Conservation (phyloP, 2,113 vertebrate species). For the Neoarius graeffei region DNA sequence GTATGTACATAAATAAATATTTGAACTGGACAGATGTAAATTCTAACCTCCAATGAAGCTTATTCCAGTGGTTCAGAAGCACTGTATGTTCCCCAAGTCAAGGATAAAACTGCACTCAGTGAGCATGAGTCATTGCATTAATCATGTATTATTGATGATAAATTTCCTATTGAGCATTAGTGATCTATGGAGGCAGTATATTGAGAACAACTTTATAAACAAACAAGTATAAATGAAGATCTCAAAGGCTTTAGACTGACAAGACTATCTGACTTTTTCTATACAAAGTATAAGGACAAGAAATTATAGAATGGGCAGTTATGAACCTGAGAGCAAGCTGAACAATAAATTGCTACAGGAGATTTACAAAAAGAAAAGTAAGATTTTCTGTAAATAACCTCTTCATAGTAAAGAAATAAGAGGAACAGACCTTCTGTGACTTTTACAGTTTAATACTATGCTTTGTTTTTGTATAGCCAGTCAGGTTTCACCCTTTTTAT, state of each 20-base stretch:
- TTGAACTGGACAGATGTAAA: not conserved
- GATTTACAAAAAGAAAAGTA: not conserved
- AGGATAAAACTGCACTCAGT: not conserved
- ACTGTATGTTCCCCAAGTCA: not conserved
- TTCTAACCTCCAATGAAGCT: not conserved
- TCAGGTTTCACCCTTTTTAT: not conserved
- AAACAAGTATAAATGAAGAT: not conserved
- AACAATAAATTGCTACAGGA: not conserved
- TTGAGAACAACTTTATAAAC: not conserved
- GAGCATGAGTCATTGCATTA: not conserved
- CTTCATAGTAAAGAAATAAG: not conserved
- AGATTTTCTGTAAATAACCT: not conserved
- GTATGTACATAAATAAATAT: not conserved
- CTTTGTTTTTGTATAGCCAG: not conserved
- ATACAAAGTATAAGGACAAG: not conserved
- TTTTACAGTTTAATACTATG: not conserved
- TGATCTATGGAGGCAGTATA: not conserved
- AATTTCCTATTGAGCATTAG: not conserved
- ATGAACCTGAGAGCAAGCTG: not conserved
- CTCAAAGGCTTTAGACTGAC: not conserved
- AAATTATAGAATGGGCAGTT: not conserved
- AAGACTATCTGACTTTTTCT: not conserved
- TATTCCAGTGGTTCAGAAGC: not conserved
- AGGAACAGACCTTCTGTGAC: not conserved
- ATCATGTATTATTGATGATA: not conserved